Evolutionary conservation across 92 coral and sea anemone species (phyloP).

Genomic region (Pocillopora meandrina): DNA sequence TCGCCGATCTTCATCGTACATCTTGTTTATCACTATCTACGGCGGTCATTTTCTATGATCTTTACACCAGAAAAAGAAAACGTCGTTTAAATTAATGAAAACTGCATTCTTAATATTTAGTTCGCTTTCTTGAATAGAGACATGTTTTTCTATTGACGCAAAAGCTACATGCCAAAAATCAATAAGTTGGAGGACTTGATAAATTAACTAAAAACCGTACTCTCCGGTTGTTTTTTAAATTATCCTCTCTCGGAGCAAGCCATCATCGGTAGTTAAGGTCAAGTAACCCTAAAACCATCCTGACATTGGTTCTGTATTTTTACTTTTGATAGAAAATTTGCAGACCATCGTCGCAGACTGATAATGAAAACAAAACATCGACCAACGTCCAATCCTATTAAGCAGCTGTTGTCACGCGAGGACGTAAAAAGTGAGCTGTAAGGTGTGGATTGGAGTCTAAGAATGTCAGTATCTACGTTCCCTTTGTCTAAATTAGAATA

Average conservation of each 20-base stretch:
- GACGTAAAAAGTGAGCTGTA: constrained; percentile 69
- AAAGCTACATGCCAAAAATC: too few species aligned
- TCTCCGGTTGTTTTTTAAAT: too few species aligned
- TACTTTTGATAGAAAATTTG: constrained; percentile 45
- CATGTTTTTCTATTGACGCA: too few species aligned
- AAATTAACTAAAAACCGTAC: too few species aligned
- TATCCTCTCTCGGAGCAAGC: background rate
- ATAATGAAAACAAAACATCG: constrained; percentile 59
- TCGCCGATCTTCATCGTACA: background rate
- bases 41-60: background rate
- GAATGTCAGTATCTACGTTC: too few species aligned
- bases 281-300: background rate
- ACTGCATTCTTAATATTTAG: background rate
- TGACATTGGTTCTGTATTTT: background rate
- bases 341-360: constrained; percentile 59
- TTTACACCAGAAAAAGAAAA: background rate
- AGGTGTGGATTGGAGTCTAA: background rate
- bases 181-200: too few species aligned
- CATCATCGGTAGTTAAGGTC: background rate
- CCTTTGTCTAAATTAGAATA: too few species aligned
- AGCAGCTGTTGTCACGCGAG: constrained; percentile 48
- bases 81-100: background rate
- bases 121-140: too few species aligned
- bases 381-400: constrained; percentile 68
- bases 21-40: background rate